Evolutionary conservation across 92 coral and sea anemone genomes (phyloP).

Genomic region (Palythoa caribaeorum): DNA sequence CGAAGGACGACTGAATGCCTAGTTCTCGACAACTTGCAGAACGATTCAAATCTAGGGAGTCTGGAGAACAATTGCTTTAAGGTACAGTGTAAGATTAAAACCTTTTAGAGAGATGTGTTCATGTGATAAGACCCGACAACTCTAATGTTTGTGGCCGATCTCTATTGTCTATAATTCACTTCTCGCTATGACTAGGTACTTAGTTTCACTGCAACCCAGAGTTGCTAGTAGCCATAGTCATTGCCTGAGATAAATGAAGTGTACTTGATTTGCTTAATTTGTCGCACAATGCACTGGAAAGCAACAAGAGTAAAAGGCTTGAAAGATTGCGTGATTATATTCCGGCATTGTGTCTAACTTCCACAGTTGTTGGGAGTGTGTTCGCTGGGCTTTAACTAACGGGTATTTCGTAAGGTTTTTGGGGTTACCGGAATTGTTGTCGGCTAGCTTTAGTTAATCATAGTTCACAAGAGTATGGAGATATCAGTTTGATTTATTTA

Average conservation of each 20-base stretch:
- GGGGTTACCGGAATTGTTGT: not conserved
- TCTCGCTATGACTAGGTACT: too few relatives aligned
- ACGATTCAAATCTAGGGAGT: not conserved
- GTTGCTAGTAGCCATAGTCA: not conserved
- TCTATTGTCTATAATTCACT: too few relatives aligned
- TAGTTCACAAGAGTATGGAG: not conserved
- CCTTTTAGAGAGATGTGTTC: not conserved
- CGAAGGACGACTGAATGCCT: not conserved
- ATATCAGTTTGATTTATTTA: not conserved
- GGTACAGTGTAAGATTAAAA: not conserved
- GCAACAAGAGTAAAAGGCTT: not conserved
- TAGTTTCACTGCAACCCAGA: too few relatives aligned
- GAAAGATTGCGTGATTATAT: not conserved
- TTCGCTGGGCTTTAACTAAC: not conserved
- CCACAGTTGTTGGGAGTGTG: not conserved
- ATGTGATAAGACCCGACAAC: not conserved
- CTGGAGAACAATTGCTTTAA: not conserved
- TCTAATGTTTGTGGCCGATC: too few relatives aligned
- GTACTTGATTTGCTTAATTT: not conserved
- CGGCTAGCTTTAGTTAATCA: not conserved
- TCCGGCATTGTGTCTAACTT: not conserved
- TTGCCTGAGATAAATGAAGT: not conserved
- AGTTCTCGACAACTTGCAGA: not conserved
- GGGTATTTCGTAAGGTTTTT: not conserved
- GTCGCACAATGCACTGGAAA: not conserved